A percentile compares a stretch with the other conserved stretches of the same genome.
Evolutionary conservation across 1,140 invertebrate genomes (phyloP).

Genomic region (Achatina immaculata): DNA sequence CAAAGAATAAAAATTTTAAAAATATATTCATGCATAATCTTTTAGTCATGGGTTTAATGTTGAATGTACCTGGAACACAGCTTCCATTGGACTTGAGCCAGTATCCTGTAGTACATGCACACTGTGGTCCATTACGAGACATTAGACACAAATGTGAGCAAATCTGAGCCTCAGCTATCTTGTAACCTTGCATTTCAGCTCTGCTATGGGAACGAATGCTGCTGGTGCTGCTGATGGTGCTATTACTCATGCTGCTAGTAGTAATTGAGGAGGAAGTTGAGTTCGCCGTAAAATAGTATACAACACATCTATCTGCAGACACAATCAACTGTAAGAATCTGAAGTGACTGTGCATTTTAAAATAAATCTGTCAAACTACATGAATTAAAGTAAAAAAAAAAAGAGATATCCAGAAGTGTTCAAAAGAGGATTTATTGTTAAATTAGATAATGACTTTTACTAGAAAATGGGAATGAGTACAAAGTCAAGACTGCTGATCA

Average conservation of each 20-base stretch:
- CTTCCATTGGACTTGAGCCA: conserved; percentile 26
- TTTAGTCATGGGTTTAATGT: too few species aligned
- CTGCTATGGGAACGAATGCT: background rate
- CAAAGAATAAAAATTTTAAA: too few species aligned
- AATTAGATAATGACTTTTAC: too few species aligned
- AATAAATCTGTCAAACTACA: too few species aligned
- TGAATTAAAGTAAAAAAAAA: too few species aligned
- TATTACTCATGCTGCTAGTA: background rate
- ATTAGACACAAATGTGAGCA: conserved; percentile 26
- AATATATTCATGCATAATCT: too few species aligned
- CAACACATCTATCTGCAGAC: background rate
- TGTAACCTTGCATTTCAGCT: too few species aligned
- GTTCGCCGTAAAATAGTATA: background rate
- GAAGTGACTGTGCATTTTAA: too few species aligned
- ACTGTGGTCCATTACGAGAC: background rate
- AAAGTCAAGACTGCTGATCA: too few species aligned
- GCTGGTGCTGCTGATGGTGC: background rate
- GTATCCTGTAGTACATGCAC: conserved; percentile 30
- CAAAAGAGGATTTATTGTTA: too few species aligned
- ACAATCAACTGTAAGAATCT: background rate
- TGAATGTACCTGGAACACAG: conserved; percentile 5
- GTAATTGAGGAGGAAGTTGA: background rate
- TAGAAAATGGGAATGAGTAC: too few species aligned
- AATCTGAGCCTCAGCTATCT: background rate
- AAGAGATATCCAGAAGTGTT: too few species aligned